phyloP scores from a whole-genome alignment of 2,888 invertebrate genomes.

The Rhodophaea formosa region DNA sequence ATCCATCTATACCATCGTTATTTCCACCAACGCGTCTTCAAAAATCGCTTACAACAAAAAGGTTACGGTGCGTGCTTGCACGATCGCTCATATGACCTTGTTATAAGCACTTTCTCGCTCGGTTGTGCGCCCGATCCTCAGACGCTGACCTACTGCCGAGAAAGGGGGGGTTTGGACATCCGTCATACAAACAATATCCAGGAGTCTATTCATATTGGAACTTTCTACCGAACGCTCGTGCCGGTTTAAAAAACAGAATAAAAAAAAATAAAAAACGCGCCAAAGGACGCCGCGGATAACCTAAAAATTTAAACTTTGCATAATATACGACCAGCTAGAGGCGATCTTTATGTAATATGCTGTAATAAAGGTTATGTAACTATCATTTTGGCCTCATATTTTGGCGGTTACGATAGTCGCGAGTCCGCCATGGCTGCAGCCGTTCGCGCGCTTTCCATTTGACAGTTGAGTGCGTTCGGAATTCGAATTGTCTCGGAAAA shows the following conservation, averaged over 20 bases:
- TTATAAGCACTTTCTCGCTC: slow-evolving; percentile 9
- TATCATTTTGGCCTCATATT: slow-evolving; percentile 72
- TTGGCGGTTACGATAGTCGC: slow-evolving; percentile 66
- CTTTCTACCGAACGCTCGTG: slow-evolving; percentile 28
- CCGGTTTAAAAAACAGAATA: too few species aligned
- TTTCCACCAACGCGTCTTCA: neutral
- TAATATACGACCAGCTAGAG: slow-evolving; percentile 55
- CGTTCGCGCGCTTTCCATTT: slow-evolving; percentile 57
- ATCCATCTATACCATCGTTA: neutral
- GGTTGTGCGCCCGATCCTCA: neutral
- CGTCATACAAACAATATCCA: slow-evolving; percentile 12
- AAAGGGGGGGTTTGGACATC: slow-evolving; percentile 10
- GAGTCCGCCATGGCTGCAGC: slow-evolving; percentile 54
- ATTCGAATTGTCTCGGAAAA: slow-evolving; percentile 20
- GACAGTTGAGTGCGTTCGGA: slow-evolving; percentile 37
- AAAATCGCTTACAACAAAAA: slow-evolving; percentile 4
- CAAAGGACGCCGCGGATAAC: slow-evolving; percentile 41
- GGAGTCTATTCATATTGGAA: slow-evolving; percentile 31
- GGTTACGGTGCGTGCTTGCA: neutral
- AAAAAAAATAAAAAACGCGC: slow-evolving; percentile 27
- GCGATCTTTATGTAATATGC: slow-evolving; percentile 75
- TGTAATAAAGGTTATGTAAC: slow-evolving; percentile 70
- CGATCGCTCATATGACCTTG: slow-evolving; percentile 5
- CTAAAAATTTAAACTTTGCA: slow-evolving; percentile 60
- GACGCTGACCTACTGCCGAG: slow-evolving; percentile 12